Evolutionary conservation across 2,888 invertebrate genomes (phyloP), one percentile per base, ranked within the genome.

Genomic region (Drosophila testacea): DNA sequence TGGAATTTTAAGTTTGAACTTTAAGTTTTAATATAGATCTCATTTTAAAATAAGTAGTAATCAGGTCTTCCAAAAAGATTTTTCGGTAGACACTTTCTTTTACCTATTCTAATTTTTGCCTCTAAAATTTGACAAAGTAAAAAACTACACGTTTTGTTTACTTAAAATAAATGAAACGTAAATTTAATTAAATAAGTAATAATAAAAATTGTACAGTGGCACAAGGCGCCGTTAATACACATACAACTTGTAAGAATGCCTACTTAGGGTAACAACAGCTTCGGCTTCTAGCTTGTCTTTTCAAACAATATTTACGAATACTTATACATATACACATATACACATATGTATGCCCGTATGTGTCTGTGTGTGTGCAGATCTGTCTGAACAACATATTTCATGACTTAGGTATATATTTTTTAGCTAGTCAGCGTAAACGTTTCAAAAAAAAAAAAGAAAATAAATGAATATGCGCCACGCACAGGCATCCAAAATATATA

Each of bases 401-500:
- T 74, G 77, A 72, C 77, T 77, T 83, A 73, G 77, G 72, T 83
- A 73, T 78, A 80, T 84, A 80, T 80, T 69, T 71, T 79, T 68
- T 60, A 73, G 73, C 79, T 75, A 83, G 83, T 83, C 83, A 83
- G 83, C 85, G 77, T 55, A 77, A 75, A 78, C 51, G 64, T 62
- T 66, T 50, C 47, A 52, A 63, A 76, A 65, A 77, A 71, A 65
- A 50, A 55, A 41, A 16, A 16, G 71, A 82, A 82, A 82, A 82
- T 77, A 83, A 82, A 82, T 82, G 82, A 83, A 83, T 76, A 73
- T 76, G 71, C 81, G 81, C 76, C 81, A 80, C 83, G 79, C 81
- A 81, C 76, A 82, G 83, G 83, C 78, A 82, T 79, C 63, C 73
- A 54, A 68, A 67, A 69, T 6, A 56, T 7, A 47, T 38, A 52